Conservation (phyloP, 2,113 vertebrate species). For the Aramus guarauna region DNA sequence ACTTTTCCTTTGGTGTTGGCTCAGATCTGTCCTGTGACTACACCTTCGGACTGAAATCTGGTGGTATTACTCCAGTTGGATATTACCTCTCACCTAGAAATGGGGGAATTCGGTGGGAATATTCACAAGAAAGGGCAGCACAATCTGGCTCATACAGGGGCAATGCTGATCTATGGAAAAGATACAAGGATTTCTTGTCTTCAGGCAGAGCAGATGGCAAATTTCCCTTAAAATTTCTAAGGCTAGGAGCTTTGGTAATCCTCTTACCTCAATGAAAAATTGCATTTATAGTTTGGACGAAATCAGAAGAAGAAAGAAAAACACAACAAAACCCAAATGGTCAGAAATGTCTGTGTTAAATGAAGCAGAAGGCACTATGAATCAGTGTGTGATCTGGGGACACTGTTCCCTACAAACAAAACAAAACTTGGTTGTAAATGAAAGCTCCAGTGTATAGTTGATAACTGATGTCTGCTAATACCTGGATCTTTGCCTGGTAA, state of each 20-base stretch:
- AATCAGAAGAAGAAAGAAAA: background rate
- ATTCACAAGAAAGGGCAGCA: background rate
- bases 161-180: background rate
- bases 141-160: background rate
- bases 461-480: background rate
- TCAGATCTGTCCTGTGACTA: background rate
- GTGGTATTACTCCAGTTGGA: background rate
- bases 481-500: background rate
- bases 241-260: background rate
- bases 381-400: background rate
- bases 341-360: background rate
- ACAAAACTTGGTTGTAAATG: background rate
- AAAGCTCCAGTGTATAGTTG: background rate
- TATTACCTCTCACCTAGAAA: background rate
- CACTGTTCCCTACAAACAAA: background rate
- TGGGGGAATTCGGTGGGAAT: background rate
- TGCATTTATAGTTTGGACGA: background rate
- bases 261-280: background rate
- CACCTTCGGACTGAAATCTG: background rate
- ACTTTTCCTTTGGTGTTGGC: background rate
- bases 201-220: background rate
- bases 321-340: background rate
- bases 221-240: background rate
- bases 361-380: background rate
- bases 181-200: background rate